These are phyloP conservation scores for Potamarius usumacintae DNA, from an alignment of 2,113 vertebrate genomes.

Conservation along the genomic window DNA sequence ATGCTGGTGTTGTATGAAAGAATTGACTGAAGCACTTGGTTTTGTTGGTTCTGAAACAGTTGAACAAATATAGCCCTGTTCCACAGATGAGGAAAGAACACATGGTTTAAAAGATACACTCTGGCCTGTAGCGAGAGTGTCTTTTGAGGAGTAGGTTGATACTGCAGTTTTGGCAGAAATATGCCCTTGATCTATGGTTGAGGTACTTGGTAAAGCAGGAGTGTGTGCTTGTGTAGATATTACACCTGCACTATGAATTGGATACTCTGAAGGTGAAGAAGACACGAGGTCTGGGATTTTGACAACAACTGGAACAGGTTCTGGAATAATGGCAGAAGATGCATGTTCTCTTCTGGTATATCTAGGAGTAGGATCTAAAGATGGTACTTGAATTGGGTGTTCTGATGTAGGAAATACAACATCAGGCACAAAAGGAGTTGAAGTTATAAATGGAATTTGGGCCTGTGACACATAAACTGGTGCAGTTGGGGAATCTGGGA, in stretches of 20 bases:
- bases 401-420: constrained; percentile 4
- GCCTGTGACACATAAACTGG: constrained; percentile 47
- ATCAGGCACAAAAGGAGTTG: constrained; percentile 23
- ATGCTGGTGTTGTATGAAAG: not conserved
- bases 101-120: not conserved
- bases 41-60: not conserved
- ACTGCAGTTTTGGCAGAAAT: constrained; percentile 19
- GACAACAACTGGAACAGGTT: constrained; percentile 58
- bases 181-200: constrained; percentile 9
- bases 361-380: constrained; percentile 8
- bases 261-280: constrained; percentile 4
- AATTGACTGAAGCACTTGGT: not conserved
- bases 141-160: not conserved
- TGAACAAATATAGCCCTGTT: constrained; percentile 6
- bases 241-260: constrained; percentile 44
- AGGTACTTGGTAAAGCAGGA: constrained; percentile 58
- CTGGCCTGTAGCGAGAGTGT: not conserved
- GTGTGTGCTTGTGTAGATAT: constrained; percentile 37
- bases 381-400: constrained; percentile 34
- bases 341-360: constrained; percentile 29
- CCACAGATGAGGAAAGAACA: constrained; percentile 5
- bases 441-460: not conserved
- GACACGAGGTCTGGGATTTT: constrained; percentile 68
- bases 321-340: not conserved
- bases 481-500: constrained; percentile 45